Conservation (phyloP, 2,888 invertebrate species). For the Tetanocera ferruginea region DNA sequence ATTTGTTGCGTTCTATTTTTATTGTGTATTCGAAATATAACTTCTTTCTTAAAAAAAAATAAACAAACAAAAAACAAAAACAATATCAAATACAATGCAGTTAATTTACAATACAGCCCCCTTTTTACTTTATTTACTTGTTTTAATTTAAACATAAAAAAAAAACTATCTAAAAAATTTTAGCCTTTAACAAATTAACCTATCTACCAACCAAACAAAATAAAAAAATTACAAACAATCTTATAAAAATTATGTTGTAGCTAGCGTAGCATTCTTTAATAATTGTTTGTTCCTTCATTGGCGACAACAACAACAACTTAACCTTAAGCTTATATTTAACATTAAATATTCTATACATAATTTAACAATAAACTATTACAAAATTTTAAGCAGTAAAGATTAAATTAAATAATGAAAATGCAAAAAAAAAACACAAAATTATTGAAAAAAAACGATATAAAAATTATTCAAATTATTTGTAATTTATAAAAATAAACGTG, state of each 20-base stretch:
- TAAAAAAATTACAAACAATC: constrained; percentile 42
- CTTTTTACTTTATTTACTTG: neutral
- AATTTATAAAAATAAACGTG: constrained; percentile 20
- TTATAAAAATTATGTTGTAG: constrained; percentile 39
- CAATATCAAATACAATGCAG: neutral
- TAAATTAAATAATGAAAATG: constrained; percentile 19
- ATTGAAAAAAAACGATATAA: constrained; percentile 24
- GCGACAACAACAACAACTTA: constrained; percentile 10
- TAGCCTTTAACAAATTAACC: neutral
- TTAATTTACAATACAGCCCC: neutral
- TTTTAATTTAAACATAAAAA: neutral
- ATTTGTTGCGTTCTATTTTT: neutral
- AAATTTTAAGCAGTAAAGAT: neutral
- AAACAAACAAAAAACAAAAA: neutral
- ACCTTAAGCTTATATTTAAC: constrained; percentile 23
- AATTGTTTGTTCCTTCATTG: constrained; percentile 17
- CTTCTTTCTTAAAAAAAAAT: neutral
- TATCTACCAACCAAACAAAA: neutral
- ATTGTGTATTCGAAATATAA: constrained; percentile 5
- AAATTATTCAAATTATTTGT: constrained; percentile 22
- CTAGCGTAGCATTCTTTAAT: constrained; percentile 34
- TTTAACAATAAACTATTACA: constrained; percentile 16
- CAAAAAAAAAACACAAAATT: constrained; percentile 15
- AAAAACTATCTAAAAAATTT: neutral
- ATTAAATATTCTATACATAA: constrained; percentile 10